Percentiles rank a stretch among this genome's conserved stretches.
Evolutionary conservation across 23 tunicate species (phyloP).

Genomic region (Phallusia fumigata): DNA sequence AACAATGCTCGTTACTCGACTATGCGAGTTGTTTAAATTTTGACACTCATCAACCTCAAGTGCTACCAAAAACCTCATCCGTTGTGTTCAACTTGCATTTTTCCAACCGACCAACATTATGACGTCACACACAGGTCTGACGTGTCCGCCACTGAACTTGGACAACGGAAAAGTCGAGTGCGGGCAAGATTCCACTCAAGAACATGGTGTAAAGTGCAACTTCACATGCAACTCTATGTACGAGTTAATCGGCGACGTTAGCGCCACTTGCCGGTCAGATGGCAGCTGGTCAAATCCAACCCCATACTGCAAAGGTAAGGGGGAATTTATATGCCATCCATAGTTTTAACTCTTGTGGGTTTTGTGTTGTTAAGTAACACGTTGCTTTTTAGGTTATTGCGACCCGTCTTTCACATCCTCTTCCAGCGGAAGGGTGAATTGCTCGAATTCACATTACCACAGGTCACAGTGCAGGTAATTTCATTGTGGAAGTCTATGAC

Average conservation of each 20-base stretch:
- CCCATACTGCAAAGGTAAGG: slow-evolving; percentile 72
- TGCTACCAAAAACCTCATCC: no score
- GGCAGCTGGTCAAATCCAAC: slow-evolving; percentile 54
- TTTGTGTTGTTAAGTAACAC: neutral
- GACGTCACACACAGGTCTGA: slow-evolving; percentile 23
- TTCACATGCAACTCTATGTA: slow-evolving; percentile 39
- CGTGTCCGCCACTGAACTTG: slow-evolving; percentile 61
- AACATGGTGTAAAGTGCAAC: slow-evolving; percentile 39
- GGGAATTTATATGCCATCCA: neutral
- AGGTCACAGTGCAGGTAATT: slow-evolving; percentile 50
- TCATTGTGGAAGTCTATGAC: no score
- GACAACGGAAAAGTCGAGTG: slow-evolving; percentile 55
- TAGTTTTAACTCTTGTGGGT: neutral
- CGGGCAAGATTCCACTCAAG: slow-evolving; percentile 32
- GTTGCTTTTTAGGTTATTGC: slow-evolving; percentile 57
- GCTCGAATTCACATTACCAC: slow-evolving; percentile 68
- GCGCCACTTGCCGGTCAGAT: slow-evolving; percentile 41
- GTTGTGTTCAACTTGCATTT: no score
- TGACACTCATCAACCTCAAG: no score
- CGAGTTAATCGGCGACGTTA: slow-evolving; percentile 32
- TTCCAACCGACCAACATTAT: no score
- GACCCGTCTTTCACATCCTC: slow-evolving; percentile 29
- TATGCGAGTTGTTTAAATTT: no score
- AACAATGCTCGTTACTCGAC: no score
- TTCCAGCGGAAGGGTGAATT: slow-evolving; percentile 37